Percentiles rank a stretch among this genome's conserved stretches.
phyloP scores from a whole-genome alignment of 2,113 vertebrate species.

The Anolis sagrei region DNA sequence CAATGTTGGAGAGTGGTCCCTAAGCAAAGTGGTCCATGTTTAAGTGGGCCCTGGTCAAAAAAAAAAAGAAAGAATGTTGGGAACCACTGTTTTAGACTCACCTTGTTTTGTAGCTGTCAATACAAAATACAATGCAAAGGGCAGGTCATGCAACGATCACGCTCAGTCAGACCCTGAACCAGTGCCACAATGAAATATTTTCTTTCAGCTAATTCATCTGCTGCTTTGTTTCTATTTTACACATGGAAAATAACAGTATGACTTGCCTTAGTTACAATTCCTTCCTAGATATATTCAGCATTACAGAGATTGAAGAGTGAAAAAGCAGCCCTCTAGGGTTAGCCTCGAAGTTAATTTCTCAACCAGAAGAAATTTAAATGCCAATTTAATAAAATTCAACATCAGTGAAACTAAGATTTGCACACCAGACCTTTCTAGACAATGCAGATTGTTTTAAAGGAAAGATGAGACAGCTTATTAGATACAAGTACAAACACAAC shows the following conservation, averaged over 20 bases:
- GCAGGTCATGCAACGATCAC: not conserved
- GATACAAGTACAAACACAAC: not conserved
- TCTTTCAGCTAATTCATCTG: not conserved
- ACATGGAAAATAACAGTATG: not conserved
- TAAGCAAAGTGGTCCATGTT: too few relatives aligned
- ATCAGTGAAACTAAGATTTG: slow-evolving; percentile 35
- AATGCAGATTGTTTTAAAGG: slow-evolving; percentile 31
- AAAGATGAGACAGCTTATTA: slow-evolving; percentile 36
- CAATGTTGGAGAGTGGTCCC: too few relatives aligned
- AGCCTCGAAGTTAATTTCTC: not conserved
- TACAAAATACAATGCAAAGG: not conserved
- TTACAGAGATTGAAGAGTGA: not conserved
- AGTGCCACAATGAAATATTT: not conserved
- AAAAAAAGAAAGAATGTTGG: too few relatives aligned
- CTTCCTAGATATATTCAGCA: not conserved
- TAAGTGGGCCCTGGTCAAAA: too few relatives aligned
- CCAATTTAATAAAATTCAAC: slow-evolving; percentile 6
- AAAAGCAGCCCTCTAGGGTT: not conserved
- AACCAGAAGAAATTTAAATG: not conserved
- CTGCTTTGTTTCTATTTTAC: not conserved
- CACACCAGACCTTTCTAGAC: slow-evolving; percentile 25
- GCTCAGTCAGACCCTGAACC: not conserved
- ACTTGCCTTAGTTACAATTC: not conserved
- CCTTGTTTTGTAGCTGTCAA: not conserved
- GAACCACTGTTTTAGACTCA: too few relatives aligned